These are phyloP conservation scores for Alaudala cheleensis DNA, from an alignment of 2,113 vertebrate species.

Conservation along the genomic window DNA sequence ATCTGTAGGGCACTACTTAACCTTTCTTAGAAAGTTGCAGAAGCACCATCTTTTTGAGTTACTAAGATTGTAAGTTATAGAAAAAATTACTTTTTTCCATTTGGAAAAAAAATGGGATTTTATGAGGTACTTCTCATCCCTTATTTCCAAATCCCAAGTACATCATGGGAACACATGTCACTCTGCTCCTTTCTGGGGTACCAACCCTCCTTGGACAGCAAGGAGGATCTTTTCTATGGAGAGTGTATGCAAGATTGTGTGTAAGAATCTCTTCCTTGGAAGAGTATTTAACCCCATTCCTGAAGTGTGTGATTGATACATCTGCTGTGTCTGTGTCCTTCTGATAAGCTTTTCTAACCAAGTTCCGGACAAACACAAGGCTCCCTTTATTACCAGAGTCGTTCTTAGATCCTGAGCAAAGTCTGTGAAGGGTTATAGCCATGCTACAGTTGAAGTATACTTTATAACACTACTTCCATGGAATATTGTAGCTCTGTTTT, in stretches of 20 bases:
- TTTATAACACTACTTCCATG: not conserved
- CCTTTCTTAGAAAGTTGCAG: not conserved
- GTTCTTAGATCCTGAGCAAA: not conserved
- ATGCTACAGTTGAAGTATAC: not conserved
- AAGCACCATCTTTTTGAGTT: not conserved
- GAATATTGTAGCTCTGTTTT: not conserved
- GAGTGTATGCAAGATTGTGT: not conserved
- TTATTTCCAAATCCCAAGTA: not conserved
- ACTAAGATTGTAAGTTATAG: not conserved
- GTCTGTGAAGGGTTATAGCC: not conserved
- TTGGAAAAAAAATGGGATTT: not conserved
- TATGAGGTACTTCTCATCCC: not conserved
- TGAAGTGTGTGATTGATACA: not conserved
- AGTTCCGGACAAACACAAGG: not conserved
- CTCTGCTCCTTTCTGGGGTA: not conserved
- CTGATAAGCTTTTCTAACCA: not conserved
- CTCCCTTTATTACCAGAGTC: not conserved
- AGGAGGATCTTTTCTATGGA: not conserved
- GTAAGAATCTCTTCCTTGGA: not conserved
- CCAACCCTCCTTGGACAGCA: not conserved
- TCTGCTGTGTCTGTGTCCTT: not conserved
- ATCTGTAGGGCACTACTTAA: not conserved
- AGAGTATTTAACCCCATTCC: not conserved
- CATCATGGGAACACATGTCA: rapidly evolving
- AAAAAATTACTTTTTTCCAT: not conserved